Percentiles rank a stretch among this genome's conserved stretches.
phyloP scores from a whole-genome alignment of 2,797 vertebrate genomes.

The Euthynnus affinis region DNA sequence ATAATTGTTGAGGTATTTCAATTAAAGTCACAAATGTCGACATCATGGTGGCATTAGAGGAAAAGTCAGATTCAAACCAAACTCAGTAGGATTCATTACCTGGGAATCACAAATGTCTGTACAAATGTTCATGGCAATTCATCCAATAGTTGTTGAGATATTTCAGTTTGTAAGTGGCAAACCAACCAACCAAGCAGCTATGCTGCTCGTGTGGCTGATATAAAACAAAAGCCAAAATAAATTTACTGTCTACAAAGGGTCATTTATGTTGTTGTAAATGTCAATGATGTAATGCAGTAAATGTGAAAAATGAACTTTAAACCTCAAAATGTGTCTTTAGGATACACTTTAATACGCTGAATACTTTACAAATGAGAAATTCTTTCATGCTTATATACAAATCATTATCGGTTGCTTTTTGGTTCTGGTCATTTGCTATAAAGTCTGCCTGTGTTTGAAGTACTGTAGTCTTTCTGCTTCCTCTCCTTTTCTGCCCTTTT shows the following conservation, averaged over 20 bases:
- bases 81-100: too few relatives aligned
- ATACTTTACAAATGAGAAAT: neutral
- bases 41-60: too few relatives aligned
- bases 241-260: neutral
- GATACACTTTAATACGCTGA: neutral
- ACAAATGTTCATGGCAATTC: too few relatives aligned
- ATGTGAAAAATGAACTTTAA: neutral
- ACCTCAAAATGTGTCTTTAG: neutral
- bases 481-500: slow-evolving; percentile 50
- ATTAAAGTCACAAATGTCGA: too few relatives aligned
- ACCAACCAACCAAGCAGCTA: too few relatives aligned
- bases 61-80: too few relatives aligned
- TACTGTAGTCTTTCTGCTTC: slow-evolving; percentile 37
- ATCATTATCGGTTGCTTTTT: neutral
- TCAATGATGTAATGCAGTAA: neutral
- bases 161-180: too few relatives aligned
- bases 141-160: too few relatives aligned
- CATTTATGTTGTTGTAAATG: neutral
- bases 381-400: neutral
- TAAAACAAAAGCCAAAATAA: neutral
- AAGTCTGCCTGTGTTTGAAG: slow-evolving; percentile 38
- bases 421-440: slow-evolving; percentile 19
- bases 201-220: too few relatives aligned
- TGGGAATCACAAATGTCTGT: too few relatives aligned
- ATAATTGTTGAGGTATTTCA: too few relatives aligned